Conservation (phyloP, 92 coral and sea anemone species). For the Epizoanthus fatuus region DNA sequence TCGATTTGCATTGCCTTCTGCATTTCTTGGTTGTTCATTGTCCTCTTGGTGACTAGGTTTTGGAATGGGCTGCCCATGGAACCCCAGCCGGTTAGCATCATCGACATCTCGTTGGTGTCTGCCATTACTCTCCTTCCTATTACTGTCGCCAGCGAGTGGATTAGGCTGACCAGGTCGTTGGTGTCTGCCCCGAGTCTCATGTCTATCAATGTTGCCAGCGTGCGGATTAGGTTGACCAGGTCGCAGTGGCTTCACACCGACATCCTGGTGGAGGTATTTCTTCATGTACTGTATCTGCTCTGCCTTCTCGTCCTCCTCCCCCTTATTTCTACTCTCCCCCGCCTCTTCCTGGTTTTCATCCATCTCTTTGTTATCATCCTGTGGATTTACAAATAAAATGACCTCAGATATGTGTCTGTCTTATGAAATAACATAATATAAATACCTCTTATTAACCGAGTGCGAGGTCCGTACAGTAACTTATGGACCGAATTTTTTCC, state of each 20-base stretch:
- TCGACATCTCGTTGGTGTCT: slow-evolving; percentile 14
- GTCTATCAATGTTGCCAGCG: not conserved
- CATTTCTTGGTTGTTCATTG: not conserved
- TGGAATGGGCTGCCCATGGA: slow-evolving; percentile 20
- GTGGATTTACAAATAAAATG: not conserved
- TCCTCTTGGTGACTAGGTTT: slow-evolving; percentile 31
- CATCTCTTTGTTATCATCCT: not conserved
- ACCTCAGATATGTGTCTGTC: not conserved
- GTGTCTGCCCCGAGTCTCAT: too few species aligned
- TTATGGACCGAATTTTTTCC: too few species aligned
- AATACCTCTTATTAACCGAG: too few species aligned
- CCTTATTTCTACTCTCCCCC: not conserved
- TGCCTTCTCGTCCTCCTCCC: not conserved
- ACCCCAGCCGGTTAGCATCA: slow-evolving; percentile 10
- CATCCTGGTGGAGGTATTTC: slow-evolving; percentile 21
- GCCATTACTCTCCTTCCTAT: not conserved
- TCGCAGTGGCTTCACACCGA: not conserved
- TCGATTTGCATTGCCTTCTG: slow-evolving; percentile 1
- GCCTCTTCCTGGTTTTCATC: not conserved
- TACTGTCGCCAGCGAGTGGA: too few species aligned
- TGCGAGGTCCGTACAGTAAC: too few species aligned
- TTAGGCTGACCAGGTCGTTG: too few species aligned
- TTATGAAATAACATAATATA: too few species aligned
- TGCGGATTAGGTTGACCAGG: not conserved
- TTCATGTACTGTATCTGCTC: slow-evolving; percentile 2